phyloP scores from a whole-genome alignment of 2,113 vertebrate genomes.

The Otus sunia region DNA sequence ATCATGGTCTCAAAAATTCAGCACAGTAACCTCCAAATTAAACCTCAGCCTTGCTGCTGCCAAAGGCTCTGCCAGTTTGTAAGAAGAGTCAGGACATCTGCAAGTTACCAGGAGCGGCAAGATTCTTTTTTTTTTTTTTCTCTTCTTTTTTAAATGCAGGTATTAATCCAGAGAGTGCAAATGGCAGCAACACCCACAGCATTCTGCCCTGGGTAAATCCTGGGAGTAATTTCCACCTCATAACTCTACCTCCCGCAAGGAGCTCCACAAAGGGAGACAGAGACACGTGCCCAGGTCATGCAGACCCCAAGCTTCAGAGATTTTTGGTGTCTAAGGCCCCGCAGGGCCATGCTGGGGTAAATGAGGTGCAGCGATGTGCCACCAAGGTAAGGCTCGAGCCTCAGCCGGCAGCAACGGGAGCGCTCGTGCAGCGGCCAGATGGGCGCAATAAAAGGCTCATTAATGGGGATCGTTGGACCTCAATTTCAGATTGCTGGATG shows the following conservation, averaged over 20 bases:
- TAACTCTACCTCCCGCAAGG: fast-evolving
- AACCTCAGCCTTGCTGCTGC: neutral
- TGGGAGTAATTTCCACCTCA: neutral
- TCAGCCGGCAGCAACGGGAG: neutral
- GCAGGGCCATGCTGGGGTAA: neutral
- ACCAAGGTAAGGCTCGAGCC: neutral
- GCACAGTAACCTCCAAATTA: neutral
- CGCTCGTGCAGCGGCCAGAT: neutral
- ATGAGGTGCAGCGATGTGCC: neutral
- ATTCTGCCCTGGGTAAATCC: neutral
- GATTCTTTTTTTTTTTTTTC: neutral
- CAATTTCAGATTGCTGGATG: neutral
- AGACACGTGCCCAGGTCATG: fast-evolving
- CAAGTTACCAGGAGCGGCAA: neutral
- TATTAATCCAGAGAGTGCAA: neutral
- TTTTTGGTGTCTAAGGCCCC: neutral
- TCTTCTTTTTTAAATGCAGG: neutral
- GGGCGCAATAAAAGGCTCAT: slow-evolving; percentile 30
- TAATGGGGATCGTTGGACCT: slow-evolving; percentile 44
- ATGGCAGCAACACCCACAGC: neutral
- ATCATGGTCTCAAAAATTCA: neutral
- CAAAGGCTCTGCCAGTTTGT: neutral
- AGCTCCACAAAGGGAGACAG: neutral
- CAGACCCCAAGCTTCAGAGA: neutral
- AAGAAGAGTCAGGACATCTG: neutral